Evolutionary conservation across 2,797 vertebrate genomes (phyloP), one percentile per base, ranked within the genome.

Genomic region (Peromyscus melanophrys): DNA sequence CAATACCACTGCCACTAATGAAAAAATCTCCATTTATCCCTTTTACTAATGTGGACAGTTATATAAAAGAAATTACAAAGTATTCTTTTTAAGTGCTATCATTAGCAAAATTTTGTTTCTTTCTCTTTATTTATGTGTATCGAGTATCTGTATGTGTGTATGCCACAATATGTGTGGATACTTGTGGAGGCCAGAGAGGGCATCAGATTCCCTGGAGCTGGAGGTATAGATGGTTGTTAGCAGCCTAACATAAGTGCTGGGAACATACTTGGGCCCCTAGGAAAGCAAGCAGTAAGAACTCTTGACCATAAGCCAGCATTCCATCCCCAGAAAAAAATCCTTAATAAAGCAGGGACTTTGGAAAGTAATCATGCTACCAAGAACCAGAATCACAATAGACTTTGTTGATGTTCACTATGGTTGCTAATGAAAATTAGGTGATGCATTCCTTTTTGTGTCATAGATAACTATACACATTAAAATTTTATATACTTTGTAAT

Each of bases 11-110:
- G 80, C 55, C 4, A 86, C 14, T 14, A 40, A 27, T 61, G 82
- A 59, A 40, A 40, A 83, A 92, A 89, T 1, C 0, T 82, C 13
- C 0, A 29, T 59, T 91, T 27, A 29, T 43, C 27, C 4, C 71
- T 7, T 71, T 94, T 92, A 46, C n/a, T 84, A 12, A 43, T 8
- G 3, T 23, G 11, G 9, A 90, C 17, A 96, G 92, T 78, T 92
- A 93, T 86, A 65, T 86, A 40, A 85, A 78, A 82, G 25, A 93
- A 97, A 90, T 71, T 67, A 83, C 2, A 43, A 87, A 87, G 89
- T 85, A 55, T 63, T 86, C 12, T 87, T 93, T 81, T 4, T 65
- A 52, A 92, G 11, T 57, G 57, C 27, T 27, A 90, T 73, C 14
- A 63, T 12, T 61, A 65, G 23, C 12, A 59, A 92, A 67, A 46